Conservation (phyloP, 2,113 vertebrate species). For the Cynoglossus semilaevis region DNA sequence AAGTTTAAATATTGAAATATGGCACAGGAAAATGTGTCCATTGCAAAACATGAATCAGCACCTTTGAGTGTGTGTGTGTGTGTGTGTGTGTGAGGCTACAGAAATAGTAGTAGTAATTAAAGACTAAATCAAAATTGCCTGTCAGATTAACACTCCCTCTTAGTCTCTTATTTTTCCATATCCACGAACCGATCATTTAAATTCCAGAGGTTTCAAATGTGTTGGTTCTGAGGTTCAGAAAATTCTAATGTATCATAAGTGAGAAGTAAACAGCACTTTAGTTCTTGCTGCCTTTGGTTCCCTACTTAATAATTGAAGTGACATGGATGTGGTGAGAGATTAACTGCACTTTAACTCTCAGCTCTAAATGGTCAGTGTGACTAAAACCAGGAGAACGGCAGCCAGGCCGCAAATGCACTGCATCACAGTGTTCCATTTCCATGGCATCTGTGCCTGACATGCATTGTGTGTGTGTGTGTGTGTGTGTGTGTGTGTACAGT, state of each 20-base stretch:
- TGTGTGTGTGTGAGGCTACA: not conserved
- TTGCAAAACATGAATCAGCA: too few relatives aligned
- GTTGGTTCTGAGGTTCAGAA: too few relatives aligned
- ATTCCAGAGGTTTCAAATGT: too few relatives aligned
- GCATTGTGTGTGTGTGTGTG: constrained; percentile 1
- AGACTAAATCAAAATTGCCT: too few relatives aligned
- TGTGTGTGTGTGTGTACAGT: not conserved
- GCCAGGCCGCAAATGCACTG: not conserved
- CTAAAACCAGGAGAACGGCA: not conserved
- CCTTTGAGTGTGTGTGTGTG: not conserved
- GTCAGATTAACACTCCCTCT: too few relatives aligned
- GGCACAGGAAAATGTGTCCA: too few relatives aligned
- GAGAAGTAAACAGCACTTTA: not conserved
- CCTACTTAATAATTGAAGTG: not conserved
- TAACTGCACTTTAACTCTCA: not conserved
- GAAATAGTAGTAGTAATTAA: too few relatives aligned
- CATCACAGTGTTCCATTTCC: not conserved
- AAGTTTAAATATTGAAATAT: too few relatives aligned
- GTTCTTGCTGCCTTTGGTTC: not conserved
- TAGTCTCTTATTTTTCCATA: too few relatives aligned
- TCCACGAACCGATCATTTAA: too few relatives aligned
- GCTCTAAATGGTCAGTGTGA: not conserved
- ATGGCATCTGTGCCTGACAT: constrained; percentile 21
- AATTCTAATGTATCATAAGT: too few relatives aligned
- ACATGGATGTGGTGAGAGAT: not conserved